A percentile compares a stretch with the other conserved stretches of the same genome.
phyloP scores from a whole-genome alignment of 2,888 invertebrate genomes.

The Phragmatobia fuliginosa region DNA sequence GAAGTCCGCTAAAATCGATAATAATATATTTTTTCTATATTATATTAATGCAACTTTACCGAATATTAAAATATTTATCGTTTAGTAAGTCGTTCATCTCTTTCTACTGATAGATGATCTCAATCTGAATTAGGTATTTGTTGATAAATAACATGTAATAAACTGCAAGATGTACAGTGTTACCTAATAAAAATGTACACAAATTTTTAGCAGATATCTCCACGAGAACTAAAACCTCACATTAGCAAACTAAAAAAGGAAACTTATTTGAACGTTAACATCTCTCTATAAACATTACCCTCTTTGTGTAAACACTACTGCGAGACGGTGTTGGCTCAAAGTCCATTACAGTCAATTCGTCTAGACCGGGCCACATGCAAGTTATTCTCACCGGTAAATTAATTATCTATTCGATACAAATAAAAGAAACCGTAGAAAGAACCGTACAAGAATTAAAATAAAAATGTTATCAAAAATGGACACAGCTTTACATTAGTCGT shows the following conservation, averaged over 20 bases:
- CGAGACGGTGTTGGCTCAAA: constrained; percentile 70
- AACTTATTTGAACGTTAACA: constrained; percentile 49
- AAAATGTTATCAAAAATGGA: constrained; percentile 48
- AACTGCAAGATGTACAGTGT: background rate
- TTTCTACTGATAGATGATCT: no score
- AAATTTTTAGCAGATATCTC: constrained; percentile 15
- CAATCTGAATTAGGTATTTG: no score
- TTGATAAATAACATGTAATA: no score
- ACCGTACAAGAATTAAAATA: constrained; percentile 76
- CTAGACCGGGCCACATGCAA: constrained; percentile 80
- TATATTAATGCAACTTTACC: no score
- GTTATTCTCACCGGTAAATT: constrained; percentile 83
- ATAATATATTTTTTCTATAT: no score
- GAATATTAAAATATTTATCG: no score
- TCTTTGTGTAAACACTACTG: constrained; percentile 61
- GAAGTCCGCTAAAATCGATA: no score
- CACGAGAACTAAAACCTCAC: constrained; percentile 17
- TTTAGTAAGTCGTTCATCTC: no score
- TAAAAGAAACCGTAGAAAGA: constrained; percentile 71
- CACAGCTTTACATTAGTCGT: constrained; percentile 35
- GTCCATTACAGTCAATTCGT: constrained; percentile 82
- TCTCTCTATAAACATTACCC: constrained; percentile 60
- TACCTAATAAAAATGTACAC: background rate
- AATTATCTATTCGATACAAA: constrained; percentile 80
- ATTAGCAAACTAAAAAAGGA: constrained; percentile 36